Evolutionary conservation across 92 coral and sea anemone genomes (phyloP), one percentile per base, ranked within the genome.

Genomic region (Phenganax stokvisi): DNA sequence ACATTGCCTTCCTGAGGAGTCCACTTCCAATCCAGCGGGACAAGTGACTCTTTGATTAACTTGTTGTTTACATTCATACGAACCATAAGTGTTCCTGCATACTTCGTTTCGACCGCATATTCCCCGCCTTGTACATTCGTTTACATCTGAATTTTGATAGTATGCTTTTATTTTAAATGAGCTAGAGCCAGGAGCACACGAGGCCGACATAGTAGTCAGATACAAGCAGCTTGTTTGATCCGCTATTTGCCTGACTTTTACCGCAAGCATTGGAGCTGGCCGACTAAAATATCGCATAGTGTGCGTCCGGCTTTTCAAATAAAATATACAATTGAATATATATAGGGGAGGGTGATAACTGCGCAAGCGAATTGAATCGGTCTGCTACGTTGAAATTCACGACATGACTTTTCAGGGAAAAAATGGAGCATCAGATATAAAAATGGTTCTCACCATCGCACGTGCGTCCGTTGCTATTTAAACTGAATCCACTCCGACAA

Each of bases 401-500:
- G 31, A 10, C 20, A 11, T 9, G 3, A 65, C 0, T 17, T 65
- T 17, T 10, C 28, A 17, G 6, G 10, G n/a, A 11, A 65, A 65
- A 17, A 11, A 17, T 11, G 31, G 10, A 65, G 10, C 3, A 11
- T 51, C 77, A 73, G 54, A 12, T 51, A 31, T 53, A 55, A 17
- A 0, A 59, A 0, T 69, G 12, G 31, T 25, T 30, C 81, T 29
- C 58, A 76, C 81, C 81, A 60, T 30, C 12, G 71, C 81, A 76
- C 6, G 81, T 57, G 44, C 81, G 81, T 16, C 56, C 56, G 60
- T 76, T 64, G 10, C 30, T 44, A 31, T 53, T 52, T 12, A 76
- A 27, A n/a, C 31, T 10, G 60, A 47, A 76, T 25, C 81, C 81
- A 25, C 28, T 61, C 67, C 81, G 60, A 76, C 81, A 76, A 57